Evolutionary conservation across 2,113 vertebrate genomes (phyloP), one percentile per base, ranked within the genome.

Genomic region (Antennarius striatus): DNA sequence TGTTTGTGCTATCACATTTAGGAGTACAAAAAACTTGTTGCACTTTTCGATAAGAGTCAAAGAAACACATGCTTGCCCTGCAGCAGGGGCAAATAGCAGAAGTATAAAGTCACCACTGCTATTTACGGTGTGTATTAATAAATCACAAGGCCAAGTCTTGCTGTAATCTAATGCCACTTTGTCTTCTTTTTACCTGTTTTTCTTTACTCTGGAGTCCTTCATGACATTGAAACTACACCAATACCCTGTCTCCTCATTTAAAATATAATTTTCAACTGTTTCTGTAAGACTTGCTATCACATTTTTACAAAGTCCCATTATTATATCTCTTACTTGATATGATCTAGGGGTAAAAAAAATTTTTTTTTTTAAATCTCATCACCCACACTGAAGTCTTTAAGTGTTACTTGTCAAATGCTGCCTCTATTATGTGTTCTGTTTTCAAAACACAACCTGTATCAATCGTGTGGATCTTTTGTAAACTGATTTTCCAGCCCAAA

Each of bases 1-100:
- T 77, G 70, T 81, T 69, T 78, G 68, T 73, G 71, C 71, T 70
- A 59, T 74, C 51, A 67, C 68, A 71, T 75, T 63, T 71, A 51
- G 52, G 57, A 81, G 75, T 2, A 75, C 32, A 36, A 79, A 58
- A 82, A 80, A 81, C 71, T 75, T 79, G 67, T 75, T 84, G 61
- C 64, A 13, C 61, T 74, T 80, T 83, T 47, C 63, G 84, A 85
- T 87, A 81, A 78, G 79, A 81, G 84, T 84, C 75, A 17, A 70
- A 71, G 56, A 89, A 36, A 73, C 85, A 85, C 86, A 88, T 88
- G 83, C 85, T 90, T 90, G 83, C 87, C 90, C 84, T 71, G 87
- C 80, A 85, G 88, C 77, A n/a, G 56, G 57, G 50, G 55, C 75
- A 83, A 89, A 85, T 84, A 81, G 81, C 63, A 78, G 77, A 86